phyloP scores from a whole-genome alignment of 2,797 vertebrate genomes.

The Erithacus rubecula region DNA sequence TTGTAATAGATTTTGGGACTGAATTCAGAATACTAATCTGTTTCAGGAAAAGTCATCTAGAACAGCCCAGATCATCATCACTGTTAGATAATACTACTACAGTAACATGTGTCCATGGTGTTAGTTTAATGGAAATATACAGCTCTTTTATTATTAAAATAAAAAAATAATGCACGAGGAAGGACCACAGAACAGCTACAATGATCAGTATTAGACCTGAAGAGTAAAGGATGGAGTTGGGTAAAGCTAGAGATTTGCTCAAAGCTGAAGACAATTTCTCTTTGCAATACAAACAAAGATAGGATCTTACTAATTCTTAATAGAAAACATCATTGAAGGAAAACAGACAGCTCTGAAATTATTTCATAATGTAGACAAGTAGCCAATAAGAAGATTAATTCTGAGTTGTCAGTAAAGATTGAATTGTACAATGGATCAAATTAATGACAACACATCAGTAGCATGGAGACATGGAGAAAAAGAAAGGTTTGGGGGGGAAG shows the following conservation, averaged over 20 bases:
- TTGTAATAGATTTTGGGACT: neutral
- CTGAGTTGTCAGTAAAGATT: neutral
- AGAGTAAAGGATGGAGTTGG: neutral
- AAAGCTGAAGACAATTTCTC: neutral
- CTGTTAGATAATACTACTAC: neutral
- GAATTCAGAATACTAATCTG: neutral
- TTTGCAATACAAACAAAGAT: neutral
- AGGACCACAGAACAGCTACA: neutral
- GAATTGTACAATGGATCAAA: neutral
- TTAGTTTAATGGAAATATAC: neutral
- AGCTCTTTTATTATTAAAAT: neutral
- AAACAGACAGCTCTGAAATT: constrained; percentile 1
- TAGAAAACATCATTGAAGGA: neutral
- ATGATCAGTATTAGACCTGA: neutral
- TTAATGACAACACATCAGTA: neutral
- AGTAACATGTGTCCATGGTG: neutral
- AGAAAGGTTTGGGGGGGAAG: neutral
- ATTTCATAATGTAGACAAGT: neutral
- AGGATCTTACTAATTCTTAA: neutral
- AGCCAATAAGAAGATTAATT: constrained; percentile 2
- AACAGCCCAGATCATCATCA: neutral
- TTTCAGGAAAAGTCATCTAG: neutral
- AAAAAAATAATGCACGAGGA: accelerated
- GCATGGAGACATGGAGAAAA: neutral
- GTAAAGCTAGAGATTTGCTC: neutral